phyloP scores from a whole-genome alignment of 2,888 invertebrate species.

The Proisotoma minuta region DNA sequence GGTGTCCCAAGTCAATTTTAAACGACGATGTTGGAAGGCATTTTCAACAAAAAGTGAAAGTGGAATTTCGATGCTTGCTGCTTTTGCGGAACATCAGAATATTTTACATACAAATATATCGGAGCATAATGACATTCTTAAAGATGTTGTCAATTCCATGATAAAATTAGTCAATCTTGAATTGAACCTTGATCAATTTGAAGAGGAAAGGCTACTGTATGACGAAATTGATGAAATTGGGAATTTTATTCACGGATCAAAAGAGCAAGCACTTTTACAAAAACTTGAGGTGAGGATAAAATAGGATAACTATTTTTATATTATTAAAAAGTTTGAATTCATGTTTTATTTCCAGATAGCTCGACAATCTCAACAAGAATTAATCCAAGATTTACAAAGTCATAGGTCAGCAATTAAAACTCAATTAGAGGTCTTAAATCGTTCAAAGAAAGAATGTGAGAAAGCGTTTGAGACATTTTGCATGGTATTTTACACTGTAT shows the following conservation, averaged over 20 bases:
- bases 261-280: no score
- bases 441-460: not conserved
- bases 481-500: not conserved
- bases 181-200: not conserved
- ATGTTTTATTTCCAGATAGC: not conserved
- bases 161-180: not conserved
- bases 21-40: not conserved
- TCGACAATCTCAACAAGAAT: not conserved
- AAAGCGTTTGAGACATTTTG: not conserved
- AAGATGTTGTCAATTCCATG: not conserved
- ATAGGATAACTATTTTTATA: not conserved
- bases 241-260: no score
- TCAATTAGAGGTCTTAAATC: no score
- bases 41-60: not conserved
- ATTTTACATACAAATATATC: not conserved
- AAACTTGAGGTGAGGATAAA: no score
- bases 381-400: not conserved
- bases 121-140: not conserved
- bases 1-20: not conserved
- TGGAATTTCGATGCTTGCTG: not conserved
- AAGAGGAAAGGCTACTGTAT: not conserved
- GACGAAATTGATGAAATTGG: not conserved
- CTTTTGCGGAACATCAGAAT: not conserved
- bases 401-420: no score
- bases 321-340: not conserved